Evolutionary conservation across 2,888 invertebrate genomes (phyloP), one percentile per base, ranked within the genome.

Genomic region (Sialis lutaria): DNA sequence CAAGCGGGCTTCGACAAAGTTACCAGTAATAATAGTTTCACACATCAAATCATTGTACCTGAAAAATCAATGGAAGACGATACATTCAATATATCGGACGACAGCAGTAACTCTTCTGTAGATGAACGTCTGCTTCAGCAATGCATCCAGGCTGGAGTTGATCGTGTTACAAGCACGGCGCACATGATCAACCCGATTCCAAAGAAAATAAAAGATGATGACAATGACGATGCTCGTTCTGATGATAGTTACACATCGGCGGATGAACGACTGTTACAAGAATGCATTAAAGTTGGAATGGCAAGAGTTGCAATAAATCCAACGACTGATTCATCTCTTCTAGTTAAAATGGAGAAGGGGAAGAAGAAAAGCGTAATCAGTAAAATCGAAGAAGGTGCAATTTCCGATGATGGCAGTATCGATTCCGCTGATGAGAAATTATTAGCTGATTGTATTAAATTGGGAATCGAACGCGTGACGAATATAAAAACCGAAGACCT

Each of bases 101-200:
- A 74, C 48, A 71, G 70, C 47, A 77, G 75, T 50, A 74, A 73
- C 55, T 57, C 76, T 49, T 75, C 79, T 50, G 75, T 75, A 53
- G 73, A 77, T 35, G 75, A 47, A 42, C 10, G 45, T 3, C 30
- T 42, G 9, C 42, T 41, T 10, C 34, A 42, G 35, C 37, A 45
- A 32, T 45, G 65, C 50, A 64, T 65, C 33, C 60, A 62, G 48
- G 61, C 60, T 1, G 64, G 60, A 4, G 63, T 65, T 64, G 35
- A 45, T 40, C 39, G 45, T 31, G 45, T 45, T 2, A 45, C 45
- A 10, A 45, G 40, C 12, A 45, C 45, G 6, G 39, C 45, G 10
- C 45, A 45, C 40, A 45, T 12, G 5, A 45, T 45, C 6, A 10
- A 22, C 6, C 33, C 43, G 1, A n/a, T 32, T 7, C 33, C 31